phyloP scores from a whole-genome alignment of 1,140 invertebrate genomes.

The Lucilia sericata region DNA sequence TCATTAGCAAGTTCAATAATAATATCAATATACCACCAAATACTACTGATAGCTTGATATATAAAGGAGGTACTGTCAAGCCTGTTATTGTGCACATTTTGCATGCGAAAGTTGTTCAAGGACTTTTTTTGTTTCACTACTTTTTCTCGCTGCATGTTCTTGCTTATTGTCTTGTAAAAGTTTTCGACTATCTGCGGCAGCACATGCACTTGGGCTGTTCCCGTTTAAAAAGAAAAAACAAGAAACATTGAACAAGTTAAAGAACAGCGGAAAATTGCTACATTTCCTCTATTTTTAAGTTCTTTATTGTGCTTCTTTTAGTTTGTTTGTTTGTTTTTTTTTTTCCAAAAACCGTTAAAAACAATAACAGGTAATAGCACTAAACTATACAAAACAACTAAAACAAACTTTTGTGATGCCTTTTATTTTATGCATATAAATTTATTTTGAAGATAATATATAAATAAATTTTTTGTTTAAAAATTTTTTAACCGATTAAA shows the following conservation, averaged over 20 bases:
- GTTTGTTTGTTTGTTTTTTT: no score
- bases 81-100: not conserved
- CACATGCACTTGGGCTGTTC: not conserved
- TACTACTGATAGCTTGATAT: no score
- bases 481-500: no score
- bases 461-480: no score
- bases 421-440: not conserved
- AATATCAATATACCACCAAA: no score
- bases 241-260: not conserved
- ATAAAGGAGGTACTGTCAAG: no score
- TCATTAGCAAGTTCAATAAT: no score
- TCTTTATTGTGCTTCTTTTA: not conserved
- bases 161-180: not conserved
- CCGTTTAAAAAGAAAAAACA: not conserved
- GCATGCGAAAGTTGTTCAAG: not conserved
- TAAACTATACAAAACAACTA: no score
- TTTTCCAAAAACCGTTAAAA: not conserved
- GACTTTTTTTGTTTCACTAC: not conserved
- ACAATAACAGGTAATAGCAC: no score
- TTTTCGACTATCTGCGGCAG: conserved; percentile 20
- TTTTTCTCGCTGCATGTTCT: conserved; percentile 8
- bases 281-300: not conserved
- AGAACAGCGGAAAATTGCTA: not conserved
- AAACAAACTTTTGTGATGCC: not conserved
- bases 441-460: not conserved